phyloP scores from a whole-genome alignment of 2,888 invertebrate genomes.

The Spatulosminthurus flaviceps region DNA sequence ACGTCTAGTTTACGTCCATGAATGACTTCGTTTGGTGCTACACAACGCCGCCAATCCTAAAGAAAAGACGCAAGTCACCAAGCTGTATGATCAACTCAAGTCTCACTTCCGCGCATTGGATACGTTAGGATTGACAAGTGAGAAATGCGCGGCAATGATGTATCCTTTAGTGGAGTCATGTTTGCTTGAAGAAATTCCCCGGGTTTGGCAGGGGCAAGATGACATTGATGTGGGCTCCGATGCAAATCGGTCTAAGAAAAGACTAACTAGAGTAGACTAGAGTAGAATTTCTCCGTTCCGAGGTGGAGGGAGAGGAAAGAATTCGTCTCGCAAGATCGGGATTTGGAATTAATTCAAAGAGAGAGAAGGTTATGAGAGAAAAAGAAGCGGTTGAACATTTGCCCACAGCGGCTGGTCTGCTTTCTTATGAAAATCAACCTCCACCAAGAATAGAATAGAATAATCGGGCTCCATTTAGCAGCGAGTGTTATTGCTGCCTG shows the following conservation, averaged over 20 bases:
- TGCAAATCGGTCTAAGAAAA: no score
- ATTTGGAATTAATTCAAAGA: background rate
- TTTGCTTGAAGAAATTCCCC: slow-evolving; percentile 63
- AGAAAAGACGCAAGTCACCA: slow-evolving; percentile 23
- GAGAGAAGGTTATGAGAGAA: background rate
- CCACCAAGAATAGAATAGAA: no score
- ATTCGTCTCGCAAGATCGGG: slow-evolving; percentile 16
- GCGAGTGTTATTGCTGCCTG: no score
- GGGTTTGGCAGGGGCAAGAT: slow-evolving; percentile 60
- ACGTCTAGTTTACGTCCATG: slow-evolving; percentile 64
- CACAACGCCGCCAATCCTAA: slow-evolving; percentile 16
- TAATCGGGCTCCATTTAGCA: no score
- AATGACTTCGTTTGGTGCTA: slow-evolving; percentile 64
- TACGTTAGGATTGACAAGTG: slow-evolving; percentile 44
- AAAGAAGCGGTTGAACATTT: background rate
- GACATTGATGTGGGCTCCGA: no score
- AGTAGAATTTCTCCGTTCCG: slow-evolving; percentile 41
- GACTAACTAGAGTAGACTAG: no score
- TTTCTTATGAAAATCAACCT: background rate
- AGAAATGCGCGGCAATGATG: slow-evolving; percentile 45
- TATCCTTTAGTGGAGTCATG: slow-evolving; percentile 64
- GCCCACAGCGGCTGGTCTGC: background rate
- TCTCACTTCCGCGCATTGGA: slow-evolving; percentile 48
- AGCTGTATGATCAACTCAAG: slow-evolving; percentile 50
- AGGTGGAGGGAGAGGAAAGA: slow-evolving; percentile 35